Base-by-base conservation (phyloP, 2,113 vertebrate species). In the Syngnathoides biaculeatus region DNA sequence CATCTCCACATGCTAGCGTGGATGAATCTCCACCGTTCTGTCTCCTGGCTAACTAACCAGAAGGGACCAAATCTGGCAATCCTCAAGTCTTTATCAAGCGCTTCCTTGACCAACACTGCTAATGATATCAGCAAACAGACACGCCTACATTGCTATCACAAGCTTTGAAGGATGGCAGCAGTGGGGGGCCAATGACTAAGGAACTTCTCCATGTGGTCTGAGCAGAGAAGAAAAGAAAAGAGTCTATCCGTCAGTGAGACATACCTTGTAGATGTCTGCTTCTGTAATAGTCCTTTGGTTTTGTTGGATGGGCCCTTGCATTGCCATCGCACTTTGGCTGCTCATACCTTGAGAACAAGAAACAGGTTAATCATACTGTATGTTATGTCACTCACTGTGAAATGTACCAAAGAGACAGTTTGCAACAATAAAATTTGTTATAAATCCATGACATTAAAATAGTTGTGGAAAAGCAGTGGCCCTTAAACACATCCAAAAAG, bases 281-380 rank as follows among this genome's bases (percentile, higher is more conserved):
- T 85, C 89, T 91, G 85, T 93, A 98, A 72, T 94, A 88, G 75
- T 98, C 95, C 85, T 94, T 94, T 0, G 94, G 90, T 86, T 93
- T 95, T 26, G 91, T 77, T 15, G 96, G 95, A 75, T 96, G 93
- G 19, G 96, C 96, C 87, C 96, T 90, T 75, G 96, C 96, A 0
- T 94, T 89, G 11, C 90, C 91, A 50, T 98, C 94, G 73, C 96
- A 98, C 73, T 98, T 98, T 2, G 96, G 96, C 84, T 98, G 96
- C 60, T 98, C 95, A 5, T 97, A 98, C 84, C 96, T 98, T 67
- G 11, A 26, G 65, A 43, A 86, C 35, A 70, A 20, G 67, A 73
- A 13, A 73, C 35, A 48, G 43, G 4, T 27, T 63, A 43, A 75
- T 38, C 9, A 68, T 72, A 14, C 15, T 1, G 43, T 45, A 71